Evolutionary conservation across 2,113 vertebrate genomes (phyloP).

Genomic region (Galbula dea): DNA sequence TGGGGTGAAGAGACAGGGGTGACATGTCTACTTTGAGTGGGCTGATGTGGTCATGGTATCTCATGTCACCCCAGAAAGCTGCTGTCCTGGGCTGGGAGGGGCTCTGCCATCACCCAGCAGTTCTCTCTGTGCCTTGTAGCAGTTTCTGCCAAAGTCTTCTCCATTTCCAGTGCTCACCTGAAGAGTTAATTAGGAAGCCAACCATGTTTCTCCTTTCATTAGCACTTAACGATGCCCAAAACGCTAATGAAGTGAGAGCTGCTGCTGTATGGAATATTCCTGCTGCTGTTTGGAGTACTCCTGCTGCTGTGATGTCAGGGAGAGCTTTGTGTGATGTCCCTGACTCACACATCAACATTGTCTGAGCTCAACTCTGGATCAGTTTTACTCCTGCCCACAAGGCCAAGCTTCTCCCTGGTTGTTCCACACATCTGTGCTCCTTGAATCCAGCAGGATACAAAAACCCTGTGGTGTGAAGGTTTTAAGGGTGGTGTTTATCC

Average conservation of each 20-base stretch:
- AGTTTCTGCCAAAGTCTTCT: neutral
- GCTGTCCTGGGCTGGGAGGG: accelerated
- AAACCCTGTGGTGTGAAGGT: neutral
- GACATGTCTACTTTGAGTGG: accelerated
- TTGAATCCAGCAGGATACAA: neutral
- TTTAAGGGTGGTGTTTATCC: neutral
- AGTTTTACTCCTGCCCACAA: neutral
- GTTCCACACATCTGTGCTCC: neutral
- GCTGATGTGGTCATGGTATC: neutral
- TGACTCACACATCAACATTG: neutral
- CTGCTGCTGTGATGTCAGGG: no score
- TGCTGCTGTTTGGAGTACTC: no score
- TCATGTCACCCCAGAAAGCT: neutral
- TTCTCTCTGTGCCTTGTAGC: neutral
- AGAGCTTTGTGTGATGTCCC: no score
- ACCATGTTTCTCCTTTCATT: neutral
- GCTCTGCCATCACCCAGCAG: neutral
- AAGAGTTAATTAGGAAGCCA: neutral
- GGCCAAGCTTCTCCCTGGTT: neutral
- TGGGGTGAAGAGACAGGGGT: neutral
- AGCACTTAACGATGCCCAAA: neutral
- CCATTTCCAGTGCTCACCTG: neutral
- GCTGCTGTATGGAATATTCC: neutral
- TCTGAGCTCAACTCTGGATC: neutral
- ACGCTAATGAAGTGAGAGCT: neutral